These are phyloP conservation scores for Takifugu ocellatus DNA, from an alignment of 2,797 vertebrate genomes.

Conservation along the genomic window DNA sequence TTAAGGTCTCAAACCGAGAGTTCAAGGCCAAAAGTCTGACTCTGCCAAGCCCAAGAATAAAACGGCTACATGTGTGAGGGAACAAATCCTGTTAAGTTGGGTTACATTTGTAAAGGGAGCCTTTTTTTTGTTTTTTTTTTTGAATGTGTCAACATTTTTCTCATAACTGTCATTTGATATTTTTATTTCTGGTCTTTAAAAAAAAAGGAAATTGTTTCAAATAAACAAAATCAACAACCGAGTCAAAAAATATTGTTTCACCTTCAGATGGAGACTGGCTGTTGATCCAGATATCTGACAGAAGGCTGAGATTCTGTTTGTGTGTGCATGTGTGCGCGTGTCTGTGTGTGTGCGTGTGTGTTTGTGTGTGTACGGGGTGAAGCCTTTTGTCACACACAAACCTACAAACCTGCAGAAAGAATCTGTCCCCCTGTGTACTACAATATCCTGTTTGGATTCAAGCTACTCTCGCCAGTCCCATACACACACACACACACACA, in stretches of 20 bases:
- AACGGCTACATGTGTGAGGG: background rate
- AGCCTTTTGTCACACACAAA: constrained; percentile 34
- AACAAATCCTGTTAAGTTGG: constrained; percentile 5
- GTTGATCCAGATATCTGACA: constrained; percentile 42
- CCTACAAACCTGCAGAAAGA: constrained; percentile 36
- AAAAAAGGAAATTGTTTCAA: too few species aligned
- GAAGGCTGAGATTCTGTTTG: constrained; percentile 11
- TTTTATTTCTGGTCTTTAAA: constrained; percentile 4
- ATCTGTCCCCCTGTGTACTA: constrained; percentile 63
- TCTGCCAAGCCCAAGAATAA: constrained; percentile 8
- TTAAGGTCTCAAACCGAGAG: constrained; percentile 12
- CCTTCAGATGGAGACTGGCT: constrained; percentile 27
- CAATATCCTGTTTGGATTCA: constrained; percentile 75
- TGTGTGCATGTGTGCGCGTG: constrained; percentile 6
- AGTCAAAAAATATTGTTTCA: constrained; percentile 43
- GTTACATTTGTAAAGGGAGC: constrained; percentile 9
- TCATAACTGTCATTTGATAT: background rate
- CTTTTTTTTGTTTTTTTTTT: too few species aligned
- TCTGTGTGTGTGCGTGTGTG: background rate
- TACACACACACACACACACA: constrained; percentile 10
- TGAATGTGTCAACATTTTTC: background rate
- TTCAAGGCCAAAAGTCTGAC: constrained; percentile 17
- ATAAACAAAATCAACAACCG: too few species aligned
- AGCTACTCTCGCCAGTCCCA: constrained; percentile 31
- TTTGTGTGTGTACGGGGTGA: constrained; percentile 10